phyloP scores from a whole-genome alignment of 2,113 vertebrate genomes.

The Equus przewalskii region DNA sequence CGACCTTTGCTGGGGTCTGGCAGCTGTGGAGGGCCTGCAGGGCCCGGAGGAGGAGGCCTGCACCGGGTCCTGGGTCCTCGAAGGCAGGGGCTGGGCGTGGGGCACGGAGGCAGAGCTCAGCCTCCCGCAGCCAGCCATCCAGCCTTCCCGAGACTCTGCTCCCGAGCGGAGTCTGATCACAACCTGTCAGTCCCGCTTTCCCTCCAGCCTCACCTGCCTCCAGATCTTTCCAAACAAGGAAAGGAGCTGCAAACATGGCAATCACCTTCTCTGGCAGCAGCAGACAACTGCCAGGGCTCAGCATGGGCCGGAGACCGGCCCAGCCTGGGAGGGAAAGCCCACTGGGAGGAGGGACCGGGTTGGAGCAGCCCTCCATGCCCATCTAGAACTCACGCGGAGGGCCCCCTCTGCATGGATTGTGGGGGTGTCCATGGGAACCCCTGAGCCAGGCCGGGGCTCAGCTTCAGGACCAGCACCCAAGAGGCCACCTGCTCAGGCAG shows the following conservation, averaged over 20 bases:
- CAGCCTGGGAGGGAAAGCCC: no score
- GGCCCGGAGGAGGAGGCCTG: accelerated
- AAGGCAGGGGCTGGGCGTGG: accelerated
- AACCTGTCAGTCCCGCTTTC: constrained; percentile 54
- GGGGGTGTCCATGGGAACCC: not conserved
- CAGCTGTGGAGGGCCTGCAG: no score
- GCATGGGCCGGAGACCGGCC: not conserved
- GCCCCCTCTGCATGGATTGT: not conserved
- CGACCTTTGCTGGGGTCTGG: not conserved
- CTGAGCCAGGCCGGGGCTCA: not conserved
- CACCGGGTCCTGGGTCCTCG: no score
- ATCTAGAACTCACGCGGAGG: accelerated
- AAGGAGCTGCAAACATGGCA: constrained; percentile 66
- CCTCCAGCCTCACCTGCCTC: constrained; percentile 72
- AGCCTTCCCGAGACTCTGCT: not conserved
- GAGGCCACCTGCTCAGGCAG: not conserved
- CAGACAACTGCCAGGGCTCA: constrained; percentile 1
- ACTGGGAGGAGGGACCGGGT: accelerated
- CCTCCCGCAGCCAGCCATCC: not conserved
- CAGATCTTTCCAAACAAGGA: constrained; percentile 75
- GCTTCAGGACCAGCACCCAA: not conserved
- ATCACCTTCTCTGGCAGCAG: constrained; percentile 4
- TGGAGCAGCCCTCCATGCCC: no score
- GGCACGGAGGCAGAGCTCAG: not conserved
- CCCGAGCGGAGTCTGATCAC: constrained; percentile 63